Evolutionary conservation across 2,888 invertebrate species (phyloP).

Genomic region (Pandemis cinnamomeana): DNA sequence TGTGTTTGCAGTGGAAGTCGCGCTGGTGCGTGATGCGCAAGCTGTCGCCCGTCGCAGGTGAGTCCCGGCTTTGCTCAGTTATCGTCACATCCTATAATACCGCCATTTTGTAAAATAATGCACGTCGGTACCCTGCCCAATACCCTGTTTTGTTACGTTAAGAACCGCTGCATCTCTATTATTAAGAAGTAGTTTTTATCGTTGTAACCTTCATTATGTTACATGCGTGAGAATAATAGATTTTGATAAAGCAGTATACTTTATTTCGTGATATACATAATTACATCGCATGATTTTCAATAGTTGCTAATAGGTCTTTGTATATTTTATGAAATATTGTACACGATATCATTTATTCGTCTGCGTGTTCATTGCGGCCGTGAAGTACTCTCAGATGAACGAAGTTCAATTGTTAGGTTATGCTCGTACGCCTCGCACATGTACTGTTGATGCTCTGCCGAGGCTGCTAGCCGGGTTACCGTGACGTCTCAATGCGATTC

Average conservation of each 20-base stretch:
- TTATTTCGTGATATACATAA: neutral
- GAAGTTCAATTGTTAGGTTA: no score
- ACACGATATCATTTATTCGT: neutral
- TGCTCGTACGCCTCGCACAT: no score
- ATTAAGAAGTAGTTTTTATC: neutral
- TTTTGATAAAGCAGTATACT: neutral
- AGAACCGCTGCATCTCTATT: neutral
- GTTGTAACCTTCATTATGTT: no score
- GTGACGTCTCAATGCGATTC: no score
- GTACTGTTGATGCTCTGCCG: no score
- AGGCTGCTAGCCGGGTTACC: no score
- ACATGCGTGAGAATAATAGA: neutral
- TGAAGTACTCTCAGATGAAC: neutral
- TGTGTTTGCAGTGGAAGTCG: constrained; percentile 90
- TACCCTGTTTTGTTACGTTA: neutral
- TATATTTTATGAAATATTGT: neutral
- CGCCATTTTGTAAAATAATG: no score
- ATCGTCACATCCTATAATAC: no score
- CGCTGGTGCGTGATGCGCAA: constrained; percentile 96
- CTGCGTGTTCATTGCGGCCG: neutral
- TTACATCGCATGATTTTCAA: neutral
- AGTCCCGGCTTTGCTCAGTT: constrained; percentile 45
- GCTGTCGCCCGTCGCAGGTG: constrained; percentile 95
- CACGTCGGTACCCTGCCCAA: neutral
- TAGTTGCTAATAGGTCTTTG: neutral